A percentile compares a stretch with the other conserved stretches of the same genome.
Conservation (phyloP, 2,113 vertebrate species). For the Daboia siamensis region DNA sequence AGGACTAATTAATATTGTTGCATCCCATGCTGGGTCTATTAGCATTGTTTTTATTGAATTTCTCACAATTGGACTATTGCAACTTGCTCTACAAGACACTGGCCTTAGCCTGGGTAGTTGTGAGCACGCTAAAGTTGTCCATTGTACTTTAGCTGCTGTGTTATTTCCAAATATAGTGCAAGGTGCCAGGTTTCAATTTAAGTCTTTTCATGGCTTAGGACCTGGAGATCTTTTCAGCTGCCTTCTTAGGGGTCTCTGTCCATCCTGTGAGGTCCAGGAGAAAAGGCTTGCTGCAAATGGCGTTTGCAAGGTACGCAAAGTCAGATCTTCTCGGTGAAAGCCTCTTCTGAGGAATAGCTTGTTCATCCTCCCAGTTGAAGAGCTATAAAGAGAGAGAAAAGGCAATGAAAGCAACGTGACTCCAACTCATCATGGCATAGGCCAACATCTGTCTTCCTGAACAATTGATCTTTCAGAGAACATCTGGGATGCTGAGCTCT, state of each 20-base stretch:
- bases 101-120: not conserved
- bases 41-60: not conserved
- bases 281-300: not conserved
- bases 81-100: not conserved
- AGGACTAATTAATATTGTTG: not conserved
- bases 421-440: not conserved
- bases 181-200: not conserved
- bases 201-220: not conserved
- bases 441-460: not conserved
- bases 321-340: not conserved
- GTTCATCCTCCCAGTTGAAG: not conserved
- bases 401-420: not conserved
- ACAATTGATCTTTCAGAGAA: not conserved
- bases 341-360: not conserved
- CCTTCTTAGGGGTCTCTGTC: not conserved
- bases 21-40: not conserved
- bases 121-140: not conserved
- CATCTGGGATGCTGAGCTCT: not conserved
- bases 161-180: not conserved
- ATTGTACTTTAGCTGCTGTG: not conserved
- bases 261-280: not conserved
- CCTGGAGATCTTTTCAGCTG: not conserved
- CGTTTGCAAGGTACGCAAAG: not conserved
- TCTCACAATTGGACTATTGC: not conserved
- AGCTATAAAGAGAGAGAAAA: not conserved